These are phyloP conservation scores for Ophioninae sp. DNA, from an alignment of 2,888 invertebrate genomes.

Conservation along the genomic window DNA sequence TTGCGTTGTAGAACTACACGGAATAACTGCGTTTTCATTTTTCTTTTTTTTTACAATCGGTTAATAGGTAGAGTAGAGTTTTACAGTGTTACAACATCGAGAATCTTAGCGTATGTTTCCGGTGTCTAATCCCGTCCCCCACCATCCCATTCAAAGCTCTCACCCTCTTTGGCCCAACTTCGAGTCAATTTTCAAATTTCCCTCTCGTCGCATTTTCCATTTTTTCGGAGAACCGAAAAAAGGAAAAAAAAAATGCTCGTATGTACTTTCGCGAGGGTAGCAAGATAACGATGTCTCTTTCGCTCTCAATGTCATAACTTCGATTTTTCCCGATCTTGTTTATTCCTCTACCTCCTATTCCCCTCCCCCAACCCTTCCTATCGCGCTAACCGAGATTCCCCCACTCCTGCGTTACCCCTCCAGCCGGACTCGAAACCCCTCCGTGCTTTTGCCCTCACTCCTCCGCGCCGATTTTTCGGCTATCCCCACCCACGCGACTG, in stretches of 20 bases:
- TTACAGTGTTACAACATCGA: slow-evolving; percentile 80
- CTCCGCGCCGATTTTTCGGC: background rate
- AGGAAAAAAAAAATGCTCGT: too few species aligned
- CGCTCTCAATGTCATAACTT: background rate
- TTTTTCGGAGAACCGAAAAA: background rate
- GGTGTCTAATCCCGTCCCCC: slow-evolving; percentile 46
- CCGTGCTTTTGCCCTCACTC: background rate
- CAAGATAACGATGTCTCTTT: background rate
- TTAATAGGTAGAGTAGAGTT: slow-evolving; percentile 74
- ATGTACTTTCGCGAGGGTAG: background rate
- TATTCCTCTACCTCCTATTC: slow-evolving; percentile 16
- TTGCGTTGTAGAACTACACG: slow-evolving; percentile 70
- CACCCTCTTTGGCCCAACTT: slow-evolving; percentile 55
- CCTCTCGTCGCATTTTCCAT: background rate
- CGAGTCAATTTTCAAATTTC: background rate
- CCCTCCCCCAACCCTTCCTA: background rate
- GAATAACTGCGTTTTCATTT: slow-evolving; percentile 69
- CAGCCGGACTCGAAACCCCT: background rate
- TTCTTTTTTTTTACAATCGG: slow-evolving; percentile 69
- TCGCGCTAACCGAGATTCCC: slow-evolving; percentile 3
- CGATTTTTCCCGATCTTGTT: slow-evolving; percentile 3
- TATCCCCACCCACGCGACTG: background rate
- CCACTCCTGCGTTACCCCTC: background rate
- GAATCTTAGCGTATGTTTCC: slow-evolving; percentile 73
- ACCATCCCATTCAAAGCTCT: background rate